A percentile compares a stretch with the other conserved stretches of the same genome.
Conservation (phyloP, 1,140 invertebrate species). For the Bombus pyrosoma region DNA sequence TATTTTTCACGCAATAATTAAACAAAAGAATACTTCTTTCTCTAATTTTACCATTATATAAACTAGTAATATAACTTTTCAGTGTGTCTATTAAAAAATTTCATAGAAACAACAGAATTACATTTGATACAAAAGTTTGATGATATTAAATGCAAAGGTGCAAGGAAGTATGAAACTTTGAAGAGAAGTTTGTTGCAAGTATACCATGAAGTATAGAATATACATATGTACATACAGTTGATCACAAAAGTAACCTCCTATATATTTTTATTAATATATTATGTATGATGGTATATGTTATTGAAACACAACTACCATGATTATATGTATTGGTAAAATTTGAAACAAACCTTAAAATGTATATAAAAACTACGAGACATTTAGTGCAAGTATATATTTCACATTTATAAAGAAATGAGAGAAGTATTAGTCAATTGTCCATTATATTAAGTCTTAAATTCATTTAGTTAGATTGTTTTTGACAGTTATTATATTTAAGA, state of each 20-base stretch:
- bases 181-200: not conserved
- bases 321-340: not conserved
- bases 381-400: no score
- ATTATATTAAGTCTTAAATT: not conserved
- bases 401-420: not conserved
- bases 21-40: not conserved
- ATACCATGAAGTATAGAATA: not conserved
- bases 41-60: not conserved
- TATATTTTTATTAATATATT: not conserved
- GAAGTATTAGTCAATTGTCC: not conserved
- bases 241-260: not conserved
- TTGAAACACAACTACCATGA: not conserved
- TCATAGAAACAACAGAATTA: not conserved
- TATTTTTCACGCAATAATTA: not conserved
- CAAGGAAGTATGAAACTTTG: not conserved
- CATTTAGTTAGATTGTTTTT: not conserved
- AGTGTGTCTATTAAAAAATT: not conserved
- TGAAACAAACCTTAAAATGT: not conserved
- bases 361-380: not conserved
- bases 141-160: conserved; percentile 10
- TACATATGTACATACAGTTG: no score
- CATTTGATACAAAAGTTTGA: not conserved
- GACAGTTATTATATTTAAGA: not conserved
- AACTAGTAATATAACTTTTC: not conserved
- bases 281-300: not conserved